These are phyloP conservation scores for Seriola quinqueradiata DNA, from an alignment of 2,113 vertebrate species.

Conservation along the genomic window DNA sequence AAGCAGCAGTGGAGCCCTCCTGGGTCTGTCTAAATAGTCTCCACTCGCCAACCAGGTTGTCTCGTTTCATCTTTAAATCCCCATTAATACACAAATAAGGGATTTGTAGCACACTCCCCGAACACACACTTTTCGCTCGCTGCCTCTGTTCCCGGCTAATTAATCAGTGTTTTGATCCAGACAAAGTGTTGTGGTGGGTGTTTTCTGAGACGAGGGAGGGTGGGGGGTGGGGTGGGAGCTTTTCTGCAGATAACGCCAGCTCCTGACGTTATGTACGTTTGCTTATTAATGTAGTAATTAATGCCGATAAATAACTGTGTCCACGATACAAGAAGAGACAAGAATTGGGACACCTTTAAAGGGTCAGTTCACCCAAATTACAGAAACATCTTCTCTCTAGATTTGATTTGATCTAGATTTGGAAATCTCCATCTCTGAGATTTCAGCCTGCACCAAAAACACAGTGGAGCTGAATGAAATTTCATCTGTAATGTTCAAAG, in stretches of 20 bases:
- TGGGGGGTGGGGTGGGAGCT: slow-evolving; percentile 55
- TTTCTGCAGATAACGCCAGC: slow-evolving; percentile 74
- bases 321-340: slow-evolving; percentile 6
- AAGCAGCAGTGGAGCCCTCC: slow-evolving; percentile 52
- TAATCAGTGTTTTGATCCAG: slow-evolving; percentile 78
- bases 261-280: slow-evolving; percentile 59
- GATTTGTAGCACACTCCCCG: slow-evolving; percentile 71
- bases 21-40: slow-evolving; percentile 68
- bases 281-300: slow-evolving; percentile 76
- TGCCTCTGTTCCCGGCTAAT: slow-evolving; percentile 68
- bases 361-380: slow-evolving; percentile 19
- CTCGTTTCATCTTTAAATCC: slow-evolving; percentile 82
- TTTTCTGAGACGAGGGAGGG: slow-evolving; percentile 37
- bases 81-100: slow-evolving; percentile 78
- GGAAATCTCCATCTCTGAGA: neutral
- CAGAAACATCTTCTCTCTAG: slow-evolving; percentile 24
- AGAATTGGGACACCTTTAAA: slow-evolving; percentile 25
- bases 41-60: slow-evolving; percentile 63
- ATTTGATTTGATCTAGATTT: slow-evolving; percentile 23
- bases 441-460: neutral
- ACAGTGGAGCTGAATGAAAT: neutral
- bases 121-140: slow-evolving; percentile 52
- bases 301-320: slow-evolving; percentile 69
- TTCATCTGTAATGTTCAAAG: neutral
- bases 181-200: slow-evolving; percentile 56